phyloP scores from a whole-genome alignment of 2,888 invertebrate genomes.

The Molorchus minor region DNA sequence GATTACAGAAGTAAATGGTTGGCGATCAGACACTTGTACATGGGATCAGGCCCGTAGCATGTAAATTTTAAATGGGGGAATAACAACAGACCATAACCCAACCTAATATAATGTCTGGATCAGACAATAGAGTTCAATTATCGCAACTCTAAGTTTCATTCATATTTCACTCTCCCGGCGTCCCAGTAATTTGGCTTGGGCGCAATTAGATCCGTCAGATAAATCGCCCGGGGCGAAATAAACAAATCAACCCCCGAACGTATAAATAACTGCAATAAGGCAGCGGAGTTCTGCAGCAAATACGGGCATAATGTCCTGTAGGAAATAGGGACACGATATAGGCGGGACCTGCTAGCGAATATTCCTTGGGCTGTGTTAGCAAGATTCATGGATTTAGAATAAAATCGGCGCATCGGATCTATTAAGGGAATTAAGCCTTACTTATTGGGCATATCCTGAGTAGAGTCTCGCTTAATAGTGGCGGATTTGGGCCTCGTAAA shows the following conservation, averaged over 20 bases:
- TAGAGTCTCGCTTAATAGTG: too few relatives aligned
- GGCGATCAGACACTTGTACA: too few relatives aligned
- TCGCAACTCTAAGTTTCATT: too few relatives aligned
- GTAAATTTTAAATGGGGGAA: too few relatives aligned
- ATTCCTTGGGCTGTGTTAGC: conserved; percentile 56
- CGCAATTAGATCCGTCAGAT: conserved; percentile 25
- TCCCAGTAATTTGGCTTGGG: conserved; percentile 5
- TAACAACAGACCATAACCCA: too few relatives aligned
- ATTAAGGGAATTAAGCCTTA: conserved; percentile 38
- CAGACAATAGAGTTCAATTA: too few relatives aligned
- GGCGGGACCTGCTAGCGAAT: conserved; percentile 56
- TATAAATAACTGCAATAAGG: conserved; percentile 56
- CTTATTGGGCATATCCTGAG: too few relatives aligned
- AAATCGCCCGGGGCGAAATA: conserved; percentile 38
- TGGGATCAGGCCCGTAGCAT: too few relatives aligned
- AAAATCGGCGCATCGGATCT: conserved; percentile 39
- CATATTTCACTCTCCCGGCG: too few relatives aligned
- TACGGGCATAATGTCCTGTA: conserved; percentile 53
- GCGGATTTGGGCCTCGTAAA: too few relatives aligned
- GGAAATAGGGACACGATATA: conserved; percentile 57
- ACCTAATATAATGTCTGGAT: too few relatives aligned
- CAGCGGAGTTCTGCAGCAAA: conserved; percentile 47
- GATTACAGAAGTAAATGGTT: too few relatives aligned
- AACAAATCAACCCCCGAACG: conserved; percentile 47
- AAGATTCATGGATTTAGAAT: conserved; percentile 57